Percentiles rank a stretch among this genome's conserved stretches.
Evolutionary conservation across 2,113 vertebrate species (phyloP).

Genomic region (Chunga burmeisteri): DNA sequence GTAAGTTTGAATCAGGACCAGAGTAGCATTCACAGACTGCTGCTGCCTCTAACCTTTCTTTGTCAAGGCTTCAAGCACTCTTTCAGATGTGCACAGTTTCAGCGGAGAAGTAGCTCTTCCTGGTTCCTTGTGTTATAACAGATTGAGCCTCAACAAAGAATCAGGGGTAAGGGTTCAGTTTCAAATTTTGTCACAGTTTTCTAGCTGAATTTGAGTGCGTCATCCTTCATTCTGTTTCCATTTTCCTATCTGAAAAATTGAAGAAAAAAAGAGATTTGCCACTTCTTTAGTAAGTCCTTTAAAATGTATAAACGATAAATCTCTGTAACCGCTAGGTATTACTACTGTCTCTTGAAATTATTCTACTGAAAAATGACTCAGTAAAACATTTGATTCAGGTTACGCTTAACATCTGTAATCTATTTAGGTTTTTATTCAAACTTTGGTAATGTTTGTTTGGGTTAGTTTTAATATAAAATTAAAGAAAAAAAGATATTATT

Average conservation of each 20-base stretch:
- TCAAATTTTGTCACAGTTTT: not conserved
- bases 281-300: not conserved
- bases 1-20: not conserved
- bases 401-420: not conserved
- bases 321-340: not conserved
- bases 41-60: not conserved
- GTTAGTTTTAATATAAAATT: not conserved
- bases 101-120: not conserved
- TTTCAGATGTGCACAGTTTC: not conserved
- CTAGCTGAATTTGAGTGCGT: not conserved
- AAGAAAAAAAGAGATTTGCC: not conserved
- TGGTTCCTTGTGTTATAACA: not conserved
- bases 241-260: not conserved
- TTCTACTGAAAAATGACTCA: not conserved
- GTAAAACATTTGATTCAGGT: not conserved
- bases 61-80: not conserved
- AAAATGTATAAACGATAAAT: not conserved
- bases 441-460: rapidly evolving
- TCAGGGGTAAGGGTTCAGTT: not conserved
- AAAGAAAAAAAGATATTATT: not conserved
- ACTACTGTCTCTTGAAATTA: not conserved
- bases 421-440: not conserved
- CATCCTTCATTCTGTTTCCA: not conserved
- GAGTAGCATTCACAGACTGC: not conserved
- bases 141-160: not conserved